Evolutionary conservation across 1,140 invertebrate species (phyloP), one percentile per base, ranked within the genome.

Genomic region (Druon quercuslanigerum): DNA sequence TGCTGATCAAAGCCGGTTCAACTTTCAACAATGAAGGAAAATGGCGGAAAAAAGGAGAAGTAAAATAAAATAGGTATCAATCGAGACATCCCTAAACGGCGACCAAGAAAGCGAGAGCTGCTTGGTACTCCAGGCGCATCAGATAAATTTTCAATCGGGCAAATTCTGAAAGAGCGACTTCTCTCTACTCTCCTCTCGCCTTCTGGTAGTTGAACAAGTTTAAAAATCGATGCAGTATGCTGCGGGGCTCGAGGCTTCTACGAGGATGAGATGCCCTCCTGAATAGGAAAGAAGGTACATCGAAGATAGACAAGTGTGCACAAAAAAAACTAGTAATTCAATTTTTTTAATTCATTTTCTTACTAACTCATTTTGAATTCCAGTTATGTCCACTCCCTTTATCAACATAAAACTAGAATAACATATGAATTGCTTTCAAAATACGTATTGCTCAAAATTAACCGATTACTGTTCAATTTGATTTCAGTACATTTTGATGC

Each of bases 91-190:
- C 60, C 52, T 54, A 76, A 51, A 57, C 71, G 57, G 52, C 71
- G 77, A 75, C 51, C 73, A 8, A 13, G 14, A 40, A 70, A 46
- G 57, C 72, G 66, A 57, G 56, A 71, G 60, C 77, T 85, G 75
- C 82, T 87, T 83, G 85, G 78, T 83, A 87, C 82, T 83, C 82
- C 50, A 79, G 72, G 78, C 80, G 79, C 84, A 87, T 88, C 82
- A 84, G 86, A 88, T 88, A 88, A 87, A 88, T 88, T 89, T 89
- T 89, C 87, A 89, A 89, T 89, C 84, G 87, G 81, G 85, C 79
- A 88, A 89, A 88, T 88, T 89, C 86, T 85, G 83, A 89, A 89
- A 85, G 83, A 81, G 81, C 82, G 76, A 72, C 74, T 77, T 33
- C 50, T 50, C 70, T 51, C 46, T 20, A 51, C 33, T 60, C 73